Evolutionary conservation across 1,140 invertebrate genomes (phyloP).

Genomic region (Wiebesia pumilae): DNA sequence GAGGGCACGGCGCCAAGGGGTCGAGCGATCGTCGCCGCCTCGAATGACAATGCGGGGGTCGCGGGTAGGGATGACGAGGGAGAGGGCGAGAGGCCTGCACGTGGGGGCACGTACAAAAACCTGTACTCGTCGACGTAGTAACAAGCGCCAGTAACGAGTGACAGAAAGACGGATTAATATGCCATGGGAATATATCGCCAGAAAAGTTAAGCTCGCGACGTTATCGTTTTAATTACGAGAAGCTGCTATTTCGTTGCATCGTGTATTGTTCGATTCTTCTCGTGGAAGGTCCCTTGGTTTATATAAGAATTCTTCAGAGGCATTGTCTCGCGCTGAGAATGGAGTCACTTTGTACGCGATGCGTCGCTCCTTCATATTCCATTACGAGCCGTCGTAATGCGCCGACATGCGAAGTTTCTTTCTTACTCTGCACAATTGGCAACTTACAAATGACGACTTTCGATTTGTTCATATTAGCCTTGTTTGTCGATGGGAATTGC

Average conservation of each 20-base stretch:
- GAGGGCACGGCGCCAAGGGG: background rate
- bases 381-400: background rate
- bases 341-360: background rate
- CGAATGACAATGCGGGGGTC: background rate
- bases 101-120: too few species aligned
- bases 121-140: background rate
- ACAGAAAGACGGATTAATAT: conserved; percentile 2
- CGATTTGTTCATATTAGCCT: background rate
- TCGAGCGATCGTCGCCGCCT: background rate
- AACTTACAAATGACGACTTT: background rate
- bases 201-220: background rate
- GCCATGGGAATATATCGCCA: background rate
- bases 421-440: background rate
- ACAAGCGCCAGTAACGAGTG: background rate
- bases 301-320: background rate
- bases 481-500: background rate
- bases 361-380: background rate
- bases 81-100: too few species aligned
- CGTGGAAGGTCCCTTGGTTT: background rate
- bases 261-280: background rate
- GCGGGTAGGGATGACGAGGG: background rate
- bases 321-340: background rate
- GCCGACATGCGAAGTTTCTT: background rate
- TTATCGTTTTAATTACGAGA: conserved; percentile 11
- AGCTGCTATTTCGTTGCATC: background rate